Base-by-base conservation (phyloP, 2,113 vertebrate genomes). In the Actenoides lindsayi region DNA sequence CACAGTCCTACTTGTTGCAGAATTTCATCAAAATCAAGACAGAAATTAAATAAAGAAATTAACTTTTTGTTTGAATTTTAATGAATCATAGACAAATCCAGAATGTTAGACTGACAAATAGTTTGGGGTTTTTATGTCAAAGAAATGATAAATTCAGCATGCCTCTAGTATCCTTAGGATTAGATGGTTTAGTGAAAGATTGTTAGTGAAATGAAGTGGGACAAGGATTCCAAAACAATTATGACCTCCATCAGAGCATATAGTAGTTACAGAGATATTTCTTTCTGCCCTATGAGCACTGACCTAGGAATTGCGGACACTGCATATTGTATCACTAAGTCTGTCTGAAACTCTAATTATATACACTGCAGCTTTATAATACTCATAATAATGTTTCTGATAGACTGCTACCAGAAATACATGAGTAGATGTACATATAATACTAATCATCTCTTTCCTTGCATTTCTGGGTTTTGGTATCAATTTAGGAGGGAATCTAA, bases 171-270 rank as follows among this genome's bases (percentile, higher is more conserved):
- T 48, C 21, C n/a, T 83, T 54, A 62, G 33, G 31, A 81, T 86
- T 86, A 90, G 92, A 80, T n/a, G 13, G 41, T 73, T 19, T 67
- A 44, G 54, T 53, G 23, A 67, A 86, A 83, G 64, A 83, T 9
- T 81, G 41, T 69, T 70, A 78, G 62, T 51, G 76, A 93, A 95
- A 92, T 63, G 83, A 89, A 92, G 64, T 50, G 67, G 46, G 37
- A 89, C 50, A 78, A 77, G 41, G 51, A 74, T 87, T 94, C 56
- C 46, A 88, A 94, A 90, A 81, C 31, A 91, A 90, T 93, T 93
- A 86, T 65, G 56, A 77, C 67, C 33, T 94, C 50, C 82, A 83
- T 64, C 86, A 93, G 62, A 96, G 16, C 95, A 94, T 86, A 37
- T 18, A 82, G 42, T 48, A 75, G 44, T 69, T 94, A 54, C 18